Evolutionary conservation across 1,140 invertebrate genomes (phyloP).

Genomic region (Drosophila bocki): DNA sequence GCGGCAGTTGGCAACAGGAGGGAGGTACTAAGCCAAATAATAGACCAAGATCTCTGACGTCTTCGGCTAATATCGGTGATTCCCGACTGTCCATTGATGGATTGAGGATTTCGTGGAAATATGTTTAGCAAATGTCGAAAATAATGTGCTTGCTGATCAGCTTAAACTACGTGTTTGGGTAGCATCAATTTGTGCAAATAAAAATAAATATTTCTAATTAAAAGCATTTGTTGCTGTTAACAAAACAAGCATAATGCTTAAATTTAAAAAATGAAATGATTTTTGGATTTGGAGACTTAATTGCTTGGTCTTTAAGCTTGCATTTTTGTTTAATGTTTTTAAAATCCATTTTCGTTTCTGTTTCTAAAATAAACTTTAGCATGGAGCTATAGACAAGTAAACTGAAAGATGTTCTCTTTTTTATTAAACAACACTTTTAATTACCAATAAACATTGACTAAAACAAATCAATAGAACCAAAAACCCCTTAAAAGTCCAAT

Average conservation of each 20-base stretch:
- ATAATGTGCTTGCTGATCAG: constrained; percentile 14
- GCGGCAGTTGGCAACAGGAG: constrained; percentile 17
- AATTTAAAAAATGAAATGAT: background rate
- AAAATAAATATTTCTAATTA: constrained; percentile 12
- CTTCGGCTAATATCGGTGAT: constrained; percentile 24
- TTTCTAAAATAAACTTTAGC: background rate
- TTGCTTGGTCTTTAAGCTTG: background rate
- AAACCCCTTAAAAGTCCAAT: background rate
- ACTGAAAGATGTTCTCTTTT: background rate
- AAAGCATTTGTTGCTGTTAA: background rate
- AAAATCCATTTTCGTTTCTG: fast-evolving
- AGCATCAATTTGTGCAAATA: constrained; percentile 2
- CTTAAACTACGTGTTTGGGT: constrained; percentile 10
- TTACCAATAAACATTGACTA: background rate
- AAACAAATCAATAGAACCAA: background rate
- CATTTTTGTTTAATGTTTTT: background rate
- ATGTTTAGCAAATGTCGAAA: constrained; percentile 22
- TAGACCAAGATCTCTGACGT: constrained; percentile 26
- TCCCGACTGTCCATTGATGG: constrained; percentile 19
- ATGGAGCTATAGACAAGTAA: background rate
- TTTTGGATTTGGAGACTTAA: background rate
- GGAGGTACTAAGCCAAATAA: constrained; percentile 26
- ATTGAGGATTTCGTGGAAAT: constrained; percentile 25
- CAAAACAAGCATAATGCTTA: too few species aligned
- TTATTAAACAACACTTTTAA: background rate